Evolutionary conservation across 2,888 invertebrate genomes (phyloP).

Genomic region (Papilio gigon): DNA sequence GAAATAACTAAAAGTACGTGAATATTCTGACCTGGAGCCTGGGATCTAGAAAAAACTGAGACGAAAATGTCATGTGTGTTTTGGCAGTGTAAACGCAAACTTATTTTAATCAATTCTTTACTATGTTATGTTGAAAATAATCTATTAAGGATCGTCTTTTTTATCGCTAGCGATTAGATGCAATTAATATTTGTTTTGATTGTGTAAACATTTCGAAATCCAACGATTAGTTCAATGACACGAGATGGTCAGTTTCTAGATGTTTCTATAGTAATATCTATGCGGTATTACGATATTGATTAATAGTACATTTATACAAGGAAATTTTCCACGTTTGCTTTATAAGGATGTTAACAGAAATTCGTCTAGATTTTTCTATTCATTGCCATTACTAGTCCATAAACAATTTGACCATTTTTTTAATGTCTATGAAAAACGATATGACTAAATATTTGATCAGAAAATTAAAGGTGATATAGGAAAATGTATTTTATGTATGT

Average conservation of each 20-base stretch:
- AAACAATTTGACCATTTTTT: too few species aligned
- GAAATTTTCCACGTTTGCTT: neutral
- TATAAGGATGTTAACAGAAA: neutral
- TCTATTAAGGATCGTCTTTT: neutral
- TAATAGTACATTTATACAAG: neutral
- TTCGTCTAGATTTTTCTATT: too few species aligned
- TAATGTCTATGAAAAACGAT: too few species aligned
- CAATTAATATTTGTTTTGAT: conserved; percentile 15
- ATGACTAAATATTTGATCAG: too few species aligned
- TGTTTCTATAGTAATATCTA: neutral
- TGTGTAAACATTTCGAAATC: neutral
- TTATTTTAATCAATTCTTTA: neutral
- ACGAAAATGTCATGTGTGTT: neutral
- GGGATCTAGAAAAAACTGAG: neutral
- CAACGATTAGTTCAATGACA: conserved; percentile 2
- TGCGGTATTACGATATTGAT: neutral
- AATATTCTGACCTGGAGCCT: too few species aligned
- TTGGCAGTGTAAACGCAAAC: neutral
- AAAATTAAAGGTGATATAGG: too few species aligned
- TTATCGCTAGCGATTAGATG: neutral
- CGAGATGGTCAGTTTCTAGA: neutral
- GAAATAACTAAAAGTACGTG: too few species aligned
- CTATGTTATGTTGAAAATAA: neutral
- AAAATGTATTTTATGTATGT: too few species aligned
- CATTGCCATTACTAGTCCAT: too few species aligned